phyloP scores from a whole-genome alignment of 1,140 invertebrate genomes.

The Heliconius hermathena region DNA sequence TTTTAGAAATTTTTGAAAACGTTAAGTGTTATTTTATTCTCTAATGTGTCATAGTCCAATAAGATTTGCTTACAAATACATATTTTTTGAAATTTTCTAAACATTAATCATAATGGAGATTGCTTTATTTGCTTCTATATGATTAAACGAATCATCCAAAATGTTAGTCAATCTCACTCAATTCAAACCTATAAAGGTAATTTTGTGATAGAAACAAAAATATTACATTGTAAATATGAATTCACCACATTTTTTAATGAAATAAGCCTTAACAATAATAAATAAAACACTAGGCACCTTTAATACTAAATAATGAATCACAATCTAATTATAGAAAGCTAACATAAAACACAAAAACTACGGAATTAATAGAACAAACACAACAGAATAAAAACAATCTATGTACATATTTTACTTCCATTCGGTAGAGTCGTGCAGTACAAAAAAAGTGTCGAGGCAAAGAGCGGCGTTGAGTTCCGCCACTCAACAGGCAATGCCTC shows the following conservation, averaged over 20 bases:
- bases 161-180: constrained; percentile 1
- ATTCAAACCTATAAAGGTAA: neutral
- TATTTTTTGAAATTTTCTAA: too few relatives aligned
- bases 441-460: too few relatives aligned
- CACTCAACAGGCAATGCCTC: too few relatives aligned
- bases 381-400: neutral
- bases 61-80: too few relatives aligned
- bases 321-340: neutral
- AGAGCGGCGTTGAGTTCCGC: too few relatives aligned
- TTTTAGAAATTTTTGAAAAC: too few relatives aligned
- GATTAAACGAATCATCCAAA: constrained; percentile 14
- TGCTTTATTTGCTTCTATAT: too few relatives aligned
- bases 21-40: too few relatives aligned
- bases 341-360: neutral
- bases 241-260: neutral
- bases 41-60: too few relatives aligned
- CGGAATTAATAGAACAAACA: neutral
- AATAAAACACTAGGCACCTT: constrained; percentile 1
- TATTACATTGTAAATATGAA: neutral
- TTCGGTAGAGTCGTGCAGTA: neutral
- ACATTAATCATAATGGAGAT: too few relatives aligned
- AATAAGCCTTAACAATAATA: neutral
- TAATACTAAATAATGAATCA: neutral
- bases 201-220: neutral
- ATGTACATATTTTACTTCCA: neutral